Percentiles rank a stretch among this genome's conserved stretches.
Conservation (phyloP, 2,888 invertebrate genomes). For the Pecten maximus region DNA sequence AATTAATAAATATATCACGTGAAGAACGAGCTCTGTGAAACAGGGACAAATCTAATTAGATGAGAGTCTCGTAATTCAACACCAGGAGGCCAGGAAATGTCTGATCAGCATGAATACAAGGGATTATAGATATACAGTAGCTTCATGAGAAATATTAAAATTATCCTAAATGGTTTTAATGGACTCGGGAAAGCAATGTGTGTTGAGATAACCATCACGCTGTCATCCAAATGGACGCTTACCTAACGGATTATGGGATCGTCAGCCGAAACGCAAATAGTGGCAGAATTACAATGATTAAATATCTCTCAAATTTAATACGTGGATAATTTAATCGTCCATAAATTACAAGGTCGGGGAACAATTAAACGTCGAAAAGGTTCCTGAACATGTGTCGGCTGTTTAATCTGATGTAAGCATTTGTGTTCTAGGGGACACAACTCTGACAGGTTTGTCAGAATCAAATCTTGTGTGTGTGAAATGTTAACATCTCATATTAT, state of each 20-base stretch:
- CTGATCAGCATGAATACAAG: too few relatives aligned
- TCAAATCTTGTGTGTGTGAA: too few relatives aligned
- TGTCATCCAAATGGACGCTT: background rate
- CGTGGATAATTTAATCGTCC: background rate
- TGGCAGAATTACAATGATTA: background rate
- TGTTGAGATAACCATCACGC: background rate
- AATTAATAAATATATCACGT: too few relatives aligned
- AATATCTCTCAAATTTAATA: background rate
- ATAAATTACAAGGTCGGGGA: background rate
- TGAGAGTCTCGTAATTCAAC: too few relatives aligned
- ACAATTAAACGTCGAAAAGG: background rate
- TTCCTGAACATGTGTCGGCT: background rate
- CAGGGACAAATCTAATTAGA: too few relatives aligned
- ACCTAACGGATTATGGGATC: background rate
- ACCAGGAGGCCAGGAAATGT: too few relatives aligned
- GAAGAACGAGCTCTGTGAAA: too few relatives aligned
- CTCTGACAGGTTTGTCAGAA: background rate
- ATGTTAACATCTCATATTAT: too few relatives aligned
- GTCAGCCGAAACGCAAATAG: background rate
- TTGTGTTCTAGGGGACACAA: background rate
- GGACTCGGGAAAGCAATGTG: background rate
- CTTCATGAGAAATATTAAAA: background rate
- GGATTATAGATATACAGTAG: too few relatives aligned
- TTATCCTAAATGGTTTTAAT: background rate
- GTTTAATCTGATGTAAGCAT: too few relatives aligned